phyloP scores from a whole-genome alignment of 1,140 invertebrate genomes.

The Apis florea region DNA sequence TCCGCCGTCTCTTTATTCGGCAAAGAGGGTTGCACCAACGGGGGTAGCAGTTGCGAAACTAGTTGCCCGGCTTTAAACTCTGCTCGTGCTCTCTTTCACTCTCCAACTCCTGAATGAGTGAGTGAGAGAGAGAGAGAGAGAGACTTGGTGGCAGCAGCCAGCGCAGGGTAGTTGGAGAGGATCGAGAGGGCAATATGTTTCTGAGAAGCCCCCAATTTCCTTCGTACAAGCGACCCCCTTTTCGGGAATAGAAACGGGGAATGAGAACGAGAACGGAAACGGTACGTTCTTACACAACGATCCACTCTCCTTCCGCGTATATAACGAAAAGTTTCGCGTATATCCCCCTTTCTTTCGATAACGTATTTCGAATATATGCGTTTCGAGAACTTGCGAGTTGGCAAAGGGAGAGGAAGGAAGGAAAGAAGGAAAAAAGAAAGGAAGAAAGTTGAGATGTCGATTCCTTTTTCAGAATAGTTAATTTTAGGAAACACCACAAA shows the following conservation, averaged over 20 bases:
- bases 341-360: neutral
- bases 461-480: too few relatives aligned
- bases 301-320: neutral
- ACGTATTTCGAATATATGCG: slow-evolving; percentile 20
- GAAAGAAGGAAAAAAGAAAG: neutral
- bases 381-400: neutral
- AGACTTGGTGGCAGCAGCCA: slow-evolving; percentile 22
- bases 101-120: neutral
- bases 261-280: neutral
- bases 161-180: slow-evolving; percentile 51
- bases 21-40: slow-evolving; percentile 33
- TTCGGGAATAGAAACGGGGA: slow-evolving; percentile 21
- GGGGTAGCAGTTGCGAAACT: slow-evolving; percentile 59
- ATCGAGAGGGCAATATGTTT: slow-evolving; percentile 69
- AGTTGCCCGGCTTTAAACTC: slow-evolving; percentile 63
- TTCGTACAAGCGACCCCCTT: slow-evolving; percentile 56
- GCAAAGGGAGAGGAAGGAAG: too few relatives aligned
- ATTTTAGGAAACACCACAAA: too few relatives aligned
- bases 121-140: slow-evolving; percentile 2
- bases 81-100: slow-evolving; percentile 20
- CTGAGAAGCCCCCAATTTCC: slow-evolving; percentile 69
- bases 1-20: slow-evolving; percentile 35
- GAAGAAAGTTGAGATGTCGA: neutral
- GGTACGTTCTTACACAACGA: neutral
- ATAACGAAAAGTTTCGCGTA: neutral